phyloP scores from a whole-genome alignment of 2,113 vertebrate genomes.

The Oceanites oceanicus region DNA sequence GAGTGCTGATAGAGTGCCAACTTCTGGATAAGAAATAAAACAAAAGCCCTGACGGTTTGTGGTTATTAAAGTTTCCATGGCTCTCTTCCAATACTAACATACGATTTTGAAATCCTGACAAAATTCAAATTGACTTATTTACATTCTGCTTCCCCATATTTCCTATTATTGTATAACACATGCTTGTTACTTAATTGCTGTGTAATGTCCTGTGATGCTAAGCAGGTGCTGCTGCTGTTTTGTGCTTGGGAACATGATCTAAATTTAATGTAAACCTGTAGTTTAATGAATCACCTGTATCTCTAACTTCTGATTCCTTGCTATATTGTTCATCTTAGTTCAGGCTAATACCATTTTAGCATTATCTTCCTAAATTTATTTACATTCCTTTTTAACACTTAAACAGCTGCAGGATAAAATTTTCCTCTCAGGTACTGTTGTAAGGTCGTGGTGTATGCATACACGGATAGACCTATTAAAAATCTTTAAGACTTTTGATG shows the following conservation, averaged over 20 bases:
- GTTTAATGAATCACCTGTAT: not conserved
- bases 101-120: slow-evolving; percentile 46
- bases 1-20: slow-evolving; percentile 11
- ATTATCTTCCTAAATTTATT: not conserved
- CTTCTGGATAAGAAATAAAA: slow-evolving; percentile 29
- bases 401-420: not conserved
- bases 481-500: not conserved
- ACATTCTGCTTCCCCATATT: slow-evolving; percentile 28
- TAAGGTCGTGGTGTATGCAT: not conserved
- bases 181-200: slow-evolving; percentile 19
- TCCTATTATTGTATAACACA: slow-evolving; percentile 49
- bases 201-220: not conserved
- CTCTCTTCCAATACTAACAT: slow-evolving; percentile 35
- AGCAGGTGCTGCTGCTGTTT: slow-evolving; percentile 18
- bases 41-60: slow-evolving; percentile 45
- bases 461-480: not conserved
- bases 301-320: not conserved
- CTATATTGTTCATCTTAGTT: not conserved
- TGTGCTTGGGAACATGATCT: not conserved
- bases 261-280: not conserved
- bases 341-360: not conserved
- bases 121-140: slow-evolving; percentile 58
- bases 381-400: not conserved
- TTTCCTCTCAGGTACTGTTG: not conserved
- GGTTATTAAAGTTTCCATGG: slow-evolving; percentile 56